A percentile compares a stretch with the other conserved stretches of the same genome.
Evolutionary conservation across 1,140 invertebrate genomes (phyloP).

Genomic region (Sarcophaga bullata): DNA sequence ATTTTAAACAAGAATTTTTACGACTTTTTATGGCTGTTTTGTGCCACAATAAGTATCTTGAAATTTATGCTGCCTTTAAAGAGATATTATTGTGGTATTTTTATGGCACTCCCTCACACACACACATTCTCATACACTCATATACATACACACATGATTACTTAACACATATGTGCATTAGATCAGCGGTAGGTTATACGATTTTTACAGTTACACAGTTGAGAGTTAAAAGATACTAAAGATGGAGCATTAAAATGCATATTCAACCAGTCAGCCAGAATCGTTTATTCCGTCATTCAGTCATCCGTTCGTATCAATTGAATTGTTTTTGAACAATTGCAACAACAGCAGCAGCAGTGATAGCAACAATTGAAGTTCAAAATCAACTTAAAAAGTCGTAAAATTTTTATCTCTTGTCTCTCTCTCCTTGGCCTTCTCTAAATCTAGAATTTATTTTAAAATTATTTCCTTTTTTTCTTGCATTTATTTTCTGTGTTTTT

Average conservation of each 20-base stretch:
- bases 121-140: constrained; percentile 3
- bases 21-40: constrained; percentile 31
- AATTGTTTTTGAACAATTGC: constrained; percentile 32
- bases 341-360: background rate
- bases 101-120: background rate
- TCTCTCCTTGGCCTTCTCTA: background rate
- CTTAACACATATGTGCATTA: background rate
- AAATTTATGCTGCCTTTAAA: background rate
- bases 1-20: constrained; percentile 29
- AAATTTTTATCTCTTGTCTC: background rate
- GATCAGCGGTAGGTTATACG: constrained; percentile 20
- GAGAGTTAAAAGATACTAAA: background rate
- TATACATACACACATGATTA: background rate
- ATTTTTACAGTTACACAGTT: background rate
- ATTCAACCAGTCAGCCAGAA: background rate
- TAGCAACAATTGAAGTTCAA: constrained; percentile 39
- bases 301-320: constrained; percentile 24
- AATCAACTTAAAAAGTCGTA: constrained; percentile 40
- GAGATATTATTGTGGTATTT: background rate
- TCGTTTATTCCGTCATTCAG: too few relatives aligned
- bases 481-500: constrained; percentile 14
- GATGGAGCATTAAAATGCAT: constrained; percentile 1
- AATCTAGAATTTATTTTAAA: background rate
- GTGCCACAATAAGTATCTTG: constrained; percentile 8
- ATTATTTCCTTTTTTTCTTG: background rate